Percentiles rank a stretch among this genome's conserved stretches.
Evolutionary conservation across 2,113 vertebrate species (phyloP).

Genomic region (Siphamia tubifer): DNA sequence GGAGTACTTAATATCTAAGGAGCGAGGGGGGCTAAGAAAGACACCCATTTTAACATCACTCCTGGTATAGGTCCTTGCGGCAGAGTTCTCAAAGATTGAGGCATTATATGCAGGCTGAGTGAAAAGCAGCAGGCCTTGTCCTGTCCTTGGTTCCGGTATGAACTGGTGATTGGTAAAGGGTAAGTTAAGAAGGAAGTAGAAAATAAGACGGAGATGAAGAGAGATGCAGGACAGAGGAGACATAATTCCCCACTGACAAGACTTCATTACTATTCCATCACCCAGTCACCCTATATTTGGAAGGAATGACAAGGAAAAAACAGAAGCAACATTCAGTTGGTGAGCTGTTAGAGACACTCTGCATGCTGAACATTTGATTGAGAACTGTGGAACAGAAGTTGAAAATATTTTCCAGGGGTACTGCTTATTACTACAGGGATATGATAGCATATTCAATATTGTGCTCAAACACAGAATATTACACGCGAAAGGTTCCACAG

Average conservation of each 20-base stretch:
- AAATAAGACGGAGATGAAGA: constrained; percentile 62
- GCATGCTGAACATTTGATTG: constrained; percentile 17
- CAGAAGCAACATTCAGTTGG: constrained; percentile 37
- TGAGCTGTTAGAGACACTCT: neutral
- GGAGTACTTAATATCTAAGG: constrained; percentile 89
- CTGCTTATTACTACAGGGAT: constrained; percentile 15
- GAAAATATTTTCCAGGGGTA: constrained; percentile 28
- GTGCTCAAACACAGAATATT: constrained; percentile 9
- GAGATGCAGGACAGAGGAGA: constrained; percentile 49
- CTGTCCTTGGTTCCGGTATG: constrained; percentile 63
- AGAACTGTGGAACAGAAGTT: constrained; percentile 19
- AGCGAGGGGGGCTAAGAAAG: constrained; percentile 80
- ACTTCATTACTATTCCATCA: constrained; percentile 88
- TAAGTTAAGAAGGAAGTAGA: constrained; percentile 76
- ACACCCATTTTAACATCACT: constrained; percentile 92
- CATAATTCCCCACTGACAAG: constrained; percentile 82
- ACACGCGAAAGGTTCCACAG: neutral
- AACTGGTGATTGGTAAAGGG: constrained; percentile 76
- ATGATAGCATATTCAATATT: constrained; percentile 34
- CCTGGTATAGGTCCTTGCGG: constrained; percentile 88
- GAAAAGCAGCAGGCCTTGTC: constrained; percentile 86
- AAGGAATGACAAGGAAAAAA: constrained; percentile 50
- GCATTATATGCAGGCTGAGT: constrained; percentile 91
- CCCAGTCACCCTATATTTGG: constrained; percentile 81
- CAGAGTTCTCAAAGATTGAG: constrained; percentile 92